Conservation (phyloP, 2,888 invertebrate genomes). For the Gasteruption jaculator region DNA sequence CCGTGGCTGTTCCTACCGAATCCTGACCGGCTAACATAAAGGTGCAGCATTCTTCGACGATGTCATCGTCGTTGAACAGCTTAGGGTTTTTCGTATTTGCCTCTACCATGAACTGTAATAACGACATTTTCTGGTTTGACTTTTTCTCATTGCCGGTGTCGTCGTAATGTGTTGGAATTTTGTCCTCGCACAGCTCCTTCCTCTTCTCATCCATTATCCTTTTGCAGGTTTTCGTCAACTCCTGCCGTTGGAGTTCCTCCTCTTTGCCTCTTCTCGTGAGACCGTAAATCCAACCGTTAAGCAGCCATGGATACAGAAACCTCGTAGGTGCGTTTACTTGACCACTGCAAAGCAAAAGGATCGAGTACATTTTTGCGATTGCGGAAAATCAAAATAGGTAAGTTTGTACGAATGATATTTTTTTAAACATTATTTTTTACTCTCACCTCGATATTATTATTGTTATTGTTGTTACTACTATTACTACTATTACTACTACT, state of each 20-base stretch:
- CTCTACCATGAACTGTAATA: slow-evolving; percentile 58
- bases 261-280: slow-evolving; percentile 53
- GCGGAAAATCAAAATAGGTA: slow-evolving; percentile 7
- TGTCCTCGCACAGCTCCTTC: neutral
- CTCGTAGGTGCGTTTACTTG: slow-evolving; percentile 55
- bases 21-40: slow-evolving; percentile 65
- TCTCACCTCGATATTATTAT: too few relatives aligned
- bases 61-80: slow-evolving; percentile 56
- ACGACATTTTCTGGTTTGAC: slow-evolving; percentile 21
- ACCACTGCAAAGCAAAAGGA: slow-evolving; percentile 48
- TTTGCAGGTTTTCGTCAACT: slow-evolving; percentile 31
- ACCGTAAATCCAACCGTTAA: slow-evolving; percentile 56
- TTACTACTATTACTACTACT: too few relatives aligned
- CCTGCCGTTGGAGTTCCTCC: slow-evolving; percentile 53
- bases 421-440: too few relatives aligned
- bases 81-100: slow-evolving; percentile 53
- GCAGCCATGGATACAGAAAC: slow-evolving; percentile 57
- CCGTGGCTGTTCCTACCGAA: slow-evolving; percentile 58
- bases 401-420: too few relatives aligned
- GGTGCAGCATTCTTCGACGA: slow-evolving; percentile 60
- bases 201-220: slow-evolving; percentile 33
- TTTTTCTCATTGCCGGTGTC: neutral
- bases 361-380: slow-evolving; percentile 7
- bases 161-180: too few relatives aligned
- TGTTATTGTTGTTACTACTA: too few relatives aligned